Base-by-base conservation (phyloP, 2,888 invertebrate species). In the Oligia fasciuncula region DNA sequence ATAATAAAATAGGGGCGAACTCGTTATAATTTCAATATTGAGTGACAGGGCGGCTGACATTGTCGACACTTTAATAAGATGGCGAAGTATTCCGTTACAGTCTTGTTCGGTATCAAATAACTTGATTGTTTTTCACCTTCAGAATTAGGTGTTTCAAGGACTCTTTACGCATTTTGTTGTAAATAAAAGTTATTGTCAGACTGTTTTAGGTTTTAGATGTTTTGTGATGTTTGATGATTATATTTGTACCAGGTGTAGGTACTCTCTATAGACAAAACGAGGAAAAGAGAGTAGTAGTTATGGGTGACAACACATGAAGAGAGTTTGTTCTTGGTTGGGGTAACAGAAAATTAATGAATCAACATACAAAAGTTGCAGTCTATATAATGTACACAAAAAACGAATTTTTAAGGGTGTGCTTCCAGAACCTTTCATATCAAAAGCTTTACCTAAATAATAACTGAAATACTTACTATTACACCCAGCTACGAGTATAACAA, bases 21-120 rank as follows among this genome's bases (percentile, higher is more conserved):
- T 88, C 85, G 83, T 89, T 84, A 88, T 87, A 90, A 89, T 91
- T 91, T 89, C 85, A 90, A 91, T 91, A 90, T 90, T 86, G 87
- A 90, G 85, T 85, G 88, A 87, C 87, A 74, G n/a, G 49, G 71
- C 81, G 86, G 80, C 86, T 86, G 88, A 85, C 88, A 83, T 79
- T 88, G 86, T 86, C 85, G 85, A 90, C 88, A 89, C 90, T 89
- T 90, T 89, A 88, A 91, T 88, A 89, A 88, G 88, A 87, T 63
- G 65, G 68, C 74, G 60, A 66, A 75, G 78, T 84, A 71, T 84
- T 84, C 63, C n/a, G 49, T 85, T 71, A 67, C 81, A 63, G 13
- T 68, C 57, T 46, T 76, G 77, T 74, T 74, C n/a, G 29, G 60
- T 76, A 81, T 86, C 76, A 73, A 81, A 67, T 85, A 67, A 79